Evolutionary conservation across 2,113 vertebrate species (phyloP).

Genomic region (Nansenia antarctica): DNA sequence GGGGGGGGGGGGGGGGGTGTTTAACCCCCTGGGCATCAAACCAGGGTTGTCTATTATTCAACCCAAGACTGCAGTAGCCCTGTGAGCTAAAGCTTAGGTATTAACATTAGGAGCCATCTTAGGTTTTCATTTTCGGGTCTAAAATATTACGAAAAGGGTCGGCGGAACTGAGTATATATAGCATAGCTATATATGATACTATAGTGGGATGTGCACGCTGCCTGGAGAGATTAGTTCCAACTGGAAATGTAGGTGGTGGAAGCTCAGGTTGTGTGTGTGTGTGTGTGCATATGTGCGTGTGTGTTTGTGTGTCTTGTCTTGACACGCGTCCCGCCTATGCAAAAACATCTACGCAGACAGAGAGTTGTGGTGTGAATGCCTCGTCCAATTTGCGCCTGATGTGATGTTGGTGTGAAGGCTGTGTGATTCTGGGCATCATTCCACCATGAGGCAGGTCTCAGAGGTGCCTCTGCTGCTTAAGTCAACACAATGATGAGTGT

Average conservation of each 20-base stretch:
- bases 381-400: conserved; percentile 22
- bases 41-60: neutral
- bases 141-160: too few relatives aligned
- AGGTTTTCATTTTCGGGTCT: too few relatives aligned
- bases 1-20: too few relatives aligned
- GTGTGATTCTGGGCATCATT: conserved; percentile 56
- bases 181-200: neutral
- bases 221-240: neutral
- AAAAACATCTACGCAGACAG: neutral
- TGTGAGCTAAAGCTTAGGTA: too few relatives aligned
- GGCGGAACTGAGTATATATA: too few relatives aligned
- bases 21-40: neutral
- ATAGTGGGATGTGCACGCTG: neutral
- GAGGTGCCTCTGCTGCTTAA: conserved; percentile 61
- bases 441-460: conserved; percentile 52
- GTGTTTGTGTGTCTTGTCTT: neutral
- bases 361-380: neutral
- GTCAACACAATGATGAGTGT: conserved; percentile 67
- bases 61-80: neutral
- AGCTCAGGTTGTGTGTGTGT: neutral
- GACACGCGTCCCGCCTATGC: neutral
- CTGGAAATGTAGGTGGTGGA: conserved; percentile 5
- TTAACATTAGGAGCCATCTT: too few relatives aligned
- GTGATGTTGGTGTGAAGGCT: conserved; percentile 7
- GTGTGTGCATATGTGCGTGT: neutral